These are phyloP conservation scores for Abrostola tripartita DNA, from an alignment of 2,888 invertebrate genomes.

Conservation along the genomic window DNA sequence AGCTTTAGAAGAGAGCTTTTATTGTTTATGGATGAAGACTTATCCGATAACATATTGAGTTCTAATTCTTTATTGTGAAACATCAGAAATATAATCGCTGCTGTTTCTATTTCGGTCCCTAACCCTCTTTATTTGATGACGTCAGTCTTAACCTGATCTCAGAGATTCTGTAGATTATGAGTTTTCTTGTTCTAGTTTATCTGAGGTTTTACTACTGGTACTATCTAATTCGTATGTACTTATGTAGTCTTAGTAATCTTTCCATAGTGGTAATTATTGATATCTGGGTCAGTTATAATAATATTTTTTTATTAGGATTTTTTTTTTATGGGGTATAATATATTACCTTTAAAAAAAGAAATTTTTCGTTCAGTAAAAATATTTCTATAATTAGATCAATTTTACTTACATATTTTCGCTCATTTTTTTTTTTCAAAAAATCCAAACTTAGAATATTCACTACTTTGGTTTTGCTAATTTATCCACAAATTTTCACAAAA, in stretches of 20 bases:
- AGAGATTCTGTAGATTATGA: slow-evolving; percentile 26
- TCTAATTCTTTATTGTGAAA: slow-evolving; percentile 11
- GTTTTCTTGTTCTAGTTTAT: slow-evolving; percentile 14
- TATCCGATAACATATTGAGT: neutral
- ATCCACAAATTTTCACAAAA: neutral
- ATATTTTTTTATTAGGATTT: no score
- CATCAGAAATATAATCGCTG: slow-evolving; percentile 21
- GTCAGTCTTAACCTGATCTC: slow-evolving; percentile 2
- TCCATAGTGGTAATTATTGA: no score
- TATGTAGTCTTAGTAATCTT: no score
- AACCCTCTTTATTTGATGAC: slow-evolving; percentile 34
- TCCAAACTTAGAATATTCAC: slow-evolving; percentile 6
- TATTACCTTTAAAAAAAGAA: neutral
- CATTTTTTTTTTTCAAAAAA: neutral
- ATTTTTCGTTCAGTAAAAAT: neutral
- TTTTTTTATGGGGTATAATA: neutral
- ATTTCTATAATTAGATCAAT: neutral
- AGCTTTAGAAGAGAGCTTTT: no score
- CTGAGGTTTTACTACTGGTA: neutral
- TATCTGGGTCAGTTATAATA: no score
- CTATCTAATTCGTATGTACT: neutral
- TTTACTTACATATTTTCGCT: slow-evolving; percentile 34
- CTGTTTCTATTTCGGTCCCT: slow-evolving; percentile 43
- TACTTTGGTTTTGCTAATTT: neutral
- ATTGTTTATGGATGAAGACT: no score